Conservation (phyloP, 2,797 vertebrate genomes). For the Pogoniulus pusillus region DNA sequence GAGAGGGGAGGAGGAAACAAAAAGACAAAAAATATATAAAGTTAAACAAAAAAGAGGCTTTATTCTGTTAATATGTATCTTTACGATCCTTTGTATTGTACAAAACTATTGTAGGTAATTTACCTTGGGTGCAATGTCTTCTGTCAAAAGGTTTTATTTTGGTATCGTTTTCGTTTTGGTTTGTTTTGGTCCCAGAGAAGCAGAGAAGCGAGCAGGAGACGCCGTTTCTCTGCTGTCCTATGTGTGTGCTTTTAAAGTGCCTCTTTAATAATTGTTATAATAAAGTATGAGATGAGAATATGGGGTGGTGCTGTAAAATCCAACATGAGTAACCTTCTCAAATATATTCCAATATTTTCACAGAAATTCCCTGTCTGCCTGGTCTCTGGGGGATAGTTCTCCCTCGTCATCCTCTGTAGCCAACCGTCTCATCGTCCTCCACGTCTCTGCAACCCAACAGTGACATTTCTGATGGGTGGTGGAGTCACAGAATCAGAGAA, state of each 20-base stretch:
- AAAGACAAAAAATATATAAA: slow-evolving; percentile 56
- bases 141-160: slow-evolving; percentile 89
- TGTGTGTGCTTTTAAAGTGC: slow-evolving; percentile 86
- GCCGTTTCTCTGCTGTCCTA: slow-evolving; percentile 82
- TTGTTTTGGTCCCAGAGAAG: slow-evolving; percentile 75
- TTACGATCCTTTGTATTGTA: slow-evolving; percentile 82
- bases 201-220: slow-evolving; percentile 82
- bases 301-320: slow-evolving; percentile 61
- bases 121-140: slow-evolving; percentile 91
- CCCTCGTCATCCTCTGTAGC: too few species aligned
- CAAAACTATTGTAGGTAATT: slow-evolving; percentile 90
- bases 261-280: slow-evolving; percentile 82
- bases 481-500: too few species aligned
- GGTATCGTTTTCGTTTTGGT: slow-evolving; percentile 80
- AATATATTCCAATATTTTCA: slow-evolving; percentile 79
- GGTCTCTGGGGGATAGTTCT: not conserved
- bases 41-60: slow-evolving; percentile 79
- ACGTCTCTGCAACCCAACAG: accelerated
- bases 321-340: slow-evolving; percentile 58
- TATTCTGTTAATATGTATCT: slow-evolving; percentile 82
- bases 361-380: slow-evolving; percentile 47
- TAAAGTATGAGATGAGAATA: slow-evolving; percentile 69
- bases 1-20: too few species aligned
- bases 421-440: not conserved
- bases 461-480: not conserved